Evolutionary conservation across 1,140 invertebrate species (phyloP).

Genomic region (Physella acuta): DNA sequence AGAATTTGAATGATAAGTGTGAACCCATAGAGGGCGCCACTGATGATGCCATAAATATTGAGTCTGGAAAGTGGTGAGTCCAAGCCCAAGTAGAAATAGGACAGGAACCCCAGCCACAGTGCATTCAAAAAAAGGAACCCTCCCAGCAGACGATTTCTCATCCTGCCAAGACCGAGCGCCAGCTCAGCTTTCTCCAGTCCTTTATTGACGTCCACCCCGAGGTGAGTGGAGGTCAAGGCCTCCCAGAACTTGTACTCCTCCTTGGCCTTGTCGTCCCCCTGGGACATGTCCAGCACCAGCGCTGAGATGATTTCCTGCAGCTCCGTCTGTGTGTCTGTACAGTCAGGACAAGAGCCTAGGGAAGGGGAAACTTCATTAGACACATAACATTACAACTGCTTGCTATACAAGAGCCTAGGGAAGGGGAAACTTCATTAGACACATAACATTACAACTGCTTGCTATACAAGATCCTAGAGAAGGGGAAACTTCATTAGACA

Average conservation of each 20-base stretch:
- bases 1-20: conserved; percentile 37
- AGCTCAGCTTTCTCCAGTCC: conserved; percentile 34
- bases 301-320: conserved; percentile 23
- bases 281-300: conserved; percentile 26
- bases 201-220: conserved; percentile 36
- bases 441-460: too few species aligned
- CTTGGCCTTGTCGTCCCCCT: conserved; percentile 27
- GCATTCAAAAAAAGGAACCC: conserved; percentile 33
- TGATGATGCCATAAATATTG: conserved; percentile 42
- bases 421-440: too few species aligned
- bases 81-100: conserved; percentile 37
- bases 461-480: too few species aligned
- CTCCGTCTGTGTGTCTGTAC: conserved; percentile 21
- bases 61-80: conserved; percentile 32
- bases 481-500: too few species aligned
- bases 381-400: too few species aligned
- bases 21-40: conserved; percentile 43
- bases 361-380: too few species aligned
- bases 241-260: conserved; percentile 36
- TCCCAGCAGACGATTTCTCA: conserved; percentile 31
- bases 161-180: conserved; percentile 25
- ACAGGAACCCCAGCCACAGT: conserved; percentile 36
- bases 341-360: too few species aligned
- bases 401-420: too few species aligned
- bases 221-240: conserved; percentile 16